A percentile compares a stretch with the other conserved stretches of the same genome.
phyloP scores from a whole-genome alignment of 2,797 vertebrate species.

The Gymnocypris eckloni region DNA sequence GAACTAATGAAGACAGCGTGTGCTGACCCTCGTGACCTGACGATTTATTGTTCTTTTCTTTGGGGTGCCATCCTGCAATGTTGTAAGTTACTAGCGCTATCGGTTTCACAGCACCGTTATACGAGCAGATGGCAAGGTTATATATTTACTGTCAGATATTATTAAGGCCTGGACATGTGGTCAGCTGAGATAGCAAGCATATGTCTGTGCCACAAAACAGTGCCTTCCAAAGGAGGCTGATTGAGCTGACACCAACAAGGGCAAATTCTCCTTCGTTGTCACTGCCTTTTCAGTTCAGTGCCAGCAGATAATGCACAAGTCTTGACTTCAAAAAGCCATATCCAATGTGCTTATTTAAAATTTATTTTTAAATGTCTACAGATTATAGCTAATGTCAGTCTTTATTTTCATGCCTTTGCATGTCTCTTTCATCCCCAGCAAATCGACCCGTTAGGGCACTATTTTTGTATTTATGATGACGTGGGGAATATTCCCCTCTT shows the following conservation, averaged over 20 bases:
- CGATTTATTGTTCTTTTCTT: slow-evolving; percentile 78
- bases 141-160: slow-evolving; percentile 74
- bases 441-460: slow-evolving; percentile 2
- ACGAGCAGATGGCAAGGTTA: slow-evolving; percentile 73
- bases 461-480: slow-evolving; percentile 13
- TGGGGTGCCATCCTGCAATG: slow-evolving; percentile 73
- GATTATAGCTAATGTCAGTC: slow-evolving; percentile 61
- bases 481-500: background rate
- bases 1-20: slow-evolving; percentile 59
- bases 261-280: slow-evolving; percentile 61
- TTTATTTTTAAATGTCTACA: slow-evolving; percentile 57
- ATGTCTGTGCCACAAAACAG: slow-evolving; percentile 62
- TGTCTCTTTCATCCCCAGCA: slow-evolving; percentile 38
- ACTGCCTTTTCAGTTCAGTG: slow-evolving; percentile 53
- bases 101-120: slow-evolving; percentile 64
- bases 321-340: slow-evolving; percentile 59
- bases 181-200: slow-evolving; percentile 68
- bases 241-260: slow-evolving; percentile 64
- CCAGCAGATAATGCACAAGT: slow-evolving; percentile 58
- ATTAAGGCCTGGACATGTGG: slow-evolving; percentile 70
- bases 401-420: slow-evolving; percentile 51
- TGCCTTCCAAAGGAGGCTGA: slow-evolving; percentile 63
- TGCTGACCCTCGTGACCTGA: slow-evolving; percentile 66
- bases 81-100: slow-evolving; percentile 48
- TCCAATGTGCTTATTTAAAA: slow-evolving; percentile 53